A percentile compares a stretch with the other conserved stretches of the same genome.
Evolutionary conservation across 2,113 vertebrate genomes (phyloP).

Genomic region (Salvelinus alpinus): DNA sequence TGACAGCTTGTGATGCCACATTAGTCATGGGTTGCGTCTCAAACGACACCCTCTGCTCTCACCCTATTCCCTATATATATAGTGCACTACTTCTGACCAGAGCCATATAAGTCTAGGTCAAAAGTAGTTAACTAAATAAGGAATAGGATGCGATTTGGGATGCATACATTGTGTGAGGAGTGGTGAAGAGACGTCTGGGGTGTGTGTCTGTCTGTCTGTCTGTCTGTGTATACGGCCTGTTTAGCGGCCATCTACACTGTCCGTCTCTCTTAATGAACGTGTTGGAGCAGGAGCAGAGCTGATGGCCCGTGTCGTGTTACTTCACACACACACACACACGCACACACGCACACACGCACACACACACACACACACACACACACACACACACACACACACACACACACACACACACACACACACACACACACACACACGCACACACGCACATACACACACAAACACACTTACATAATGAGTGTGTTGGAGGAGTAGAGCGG

Average conservation of each 20-base stretch:
- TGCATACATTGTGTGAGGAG: constrained; percentile 32
- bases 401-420: too few species aligned
- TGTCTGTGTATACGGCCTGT: constrained; percentile 34
- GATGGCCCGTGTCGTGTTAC: constrained; percentile 40
- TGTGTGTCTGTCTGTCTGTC: too few species aligned
- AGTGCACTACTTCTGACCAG: too few species aligned
- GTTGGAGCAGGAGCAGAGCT: constrained; percentile 30
- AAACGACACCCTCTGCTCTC: too few species aligned
- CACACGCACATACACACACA: too few species aligned
- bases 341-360: background rate
- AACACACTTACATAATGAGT: background rate
- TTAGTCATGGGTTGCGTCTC: constrained; percentile 54
- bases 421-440: too few species aligned
- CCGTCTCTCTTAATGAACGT: constrained; percentile 57
- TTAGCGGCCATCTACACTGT: constrained; percentile 35
- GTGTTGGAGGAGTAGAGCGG: constrained; percentile 34
- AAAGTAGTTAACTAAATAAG: too few species aligned
- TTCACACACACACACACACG: too few species aligned
- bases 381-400: background rate
- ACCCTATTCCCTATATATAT: too few species aligned
- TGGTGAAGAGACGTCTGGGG: constrained; percentile 16
- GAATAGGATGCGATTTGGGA: too few species aligned
- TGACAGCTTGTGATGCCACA: constrained; percentile 70
- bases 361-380: background rate
- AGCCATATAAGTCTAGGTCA: too few species aligned